Conservation (phyloP, 2,888 invertebrate genomes). For the Agrochola macilenta region DNA sequence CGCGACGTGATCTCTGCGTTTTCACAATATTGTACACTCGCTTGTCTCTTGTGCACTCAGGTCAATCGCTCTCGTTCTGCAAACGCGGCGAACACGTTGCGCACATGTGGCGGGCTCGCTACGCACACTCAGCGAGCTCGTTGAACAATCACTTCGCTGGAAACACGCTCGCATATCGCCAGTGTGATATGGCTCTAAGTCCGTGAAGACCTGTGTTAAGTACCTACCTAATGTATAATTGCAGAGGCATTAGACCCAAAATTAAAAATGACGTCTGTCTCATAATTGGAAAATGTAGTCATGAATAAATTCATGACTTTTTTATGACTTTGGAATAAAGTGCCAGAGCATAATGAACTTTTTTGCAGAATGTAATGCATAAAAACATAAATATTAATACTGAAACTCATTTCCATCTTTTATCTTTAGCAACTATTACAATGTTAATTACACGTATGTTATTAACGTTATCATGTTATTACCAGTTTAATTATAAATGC, state of each 20-base stretch:
- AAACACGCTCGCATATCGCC: no score
- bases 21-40: no score
- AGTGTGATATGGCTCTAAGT: no score
- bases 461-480: conserved; percentile 37
- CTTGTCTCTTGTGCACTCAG: no score
- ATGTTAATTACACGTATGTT: conserved; percentile 32
- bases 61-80: no score
- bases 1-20: no score
- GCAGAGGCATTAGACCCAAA: neutral
- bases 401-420: conserved; percentile 30
- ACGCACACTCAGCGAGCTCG: no score
- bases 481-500: conserved; percentile 28
- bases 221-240: neutral
- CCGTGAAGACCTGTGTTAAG: neutral
- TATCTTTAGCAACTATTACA: conserved; percentile 32
- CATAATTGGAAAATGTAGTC: neutral
- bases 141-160: no score
- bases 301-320: neutral
- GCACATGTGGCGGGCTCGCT: no score
- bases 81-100: no score
- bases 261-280: neutral
- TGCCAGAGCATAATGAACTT: conserved; percentile 1
- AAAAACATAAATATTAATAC: conserved; percentile 13
- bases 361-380: conserved; percentile 9
- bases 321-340: neutral